Evolutionary conservation across 1,140 invertebrate genomes (phyloP), one percentile per base, ranked within the genome.

Genomic region (Octopus sinensis): DNA sequence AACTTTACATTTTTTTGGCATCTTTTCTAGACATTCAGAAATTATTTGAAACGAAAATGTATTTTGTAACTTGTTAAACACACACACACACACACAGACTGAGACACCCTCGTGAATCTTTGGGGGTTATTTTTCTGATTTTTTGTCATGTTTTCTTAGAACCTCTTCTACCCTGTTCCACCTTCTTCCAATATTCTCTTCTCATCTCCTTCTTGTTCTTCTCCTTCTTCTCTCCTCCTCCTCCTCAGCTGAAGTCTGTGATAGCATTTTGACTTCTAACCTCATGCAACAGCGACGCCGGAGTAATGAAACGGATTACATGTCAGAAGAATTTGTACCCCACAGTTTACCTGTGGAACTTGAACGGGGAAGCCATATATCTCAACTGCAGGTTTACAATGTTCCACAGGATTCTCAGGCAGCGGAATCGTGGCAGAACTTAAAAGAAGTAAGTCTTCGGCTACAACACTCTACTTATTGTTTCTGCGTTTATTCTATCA

Each of bases 341-440:
- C 68, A 73, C 5, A 73, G 68, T 73, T 23, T 73, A 17, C 68
- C 68, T 73, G 68, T 73, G 17, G 17, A 73, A 17, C 13, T 73
- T 13, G 68, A 73, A 73, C 68, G 68, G 17, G 68, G 68, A 6
- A 73, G 68, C 30, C 30, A 73, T 73, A 73, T 73, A 73, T 23
- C 76, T 9, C 76, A 77, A 51, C 76, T 77, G 7, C 76, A 77
- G 7, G 30, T 77, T 43, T 53, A 51, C 53, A 81, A 84, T 7
- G 76, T 83, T 10, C 86, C 86, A 53, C 80, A 87, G 53, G 84
- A 87, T 56, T 81, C 86, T 13, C 82, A 86, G 53, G 86, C 87
- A 4, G 81, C 83, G 53, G 84, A 86, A 81, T 89, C 88, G 43
- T 88, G 86, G 86, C 87, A 89, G 79, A 82, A 86, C 75, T 78